A percentile compares a stretch with the other conserved stretches of the same genome.
Evolutionary conservation across 1,140 invertebrate genomes (phyloP).

Genomic region (Drosophila asahinai): DNA sequence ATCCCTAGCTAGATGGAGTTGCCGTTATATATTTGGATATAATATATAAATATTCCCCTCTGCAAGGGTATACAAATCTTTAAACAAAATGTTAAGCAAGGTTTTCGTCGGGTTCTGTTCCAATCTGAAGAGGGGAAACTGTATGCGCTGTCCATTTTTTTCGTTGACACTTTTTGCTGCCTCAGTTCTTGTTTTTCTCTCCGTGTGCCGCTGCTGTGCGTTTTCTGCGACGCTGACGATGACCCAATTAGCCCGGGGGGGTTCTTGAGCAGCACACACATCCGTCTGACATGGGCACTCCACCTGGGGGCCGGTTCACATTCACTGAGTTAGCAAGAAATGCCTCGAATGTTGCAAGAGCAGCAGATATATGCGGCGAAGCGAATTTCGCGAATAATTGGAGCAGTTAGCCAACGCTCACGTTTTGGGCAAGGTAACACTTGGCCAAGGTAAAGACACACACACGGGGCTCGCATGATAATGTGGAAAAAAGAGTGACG

Average conservation of each 20-base stretch:
- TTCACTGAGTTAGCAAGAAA: constrained; percentile 79
- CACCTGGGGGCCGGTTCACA: constrained; percentile 43
- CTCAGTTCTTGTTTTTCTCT: constrained; percentile 41
- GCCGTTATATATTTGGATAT: too few species aligned
- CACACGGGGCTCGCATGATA: not conserved
- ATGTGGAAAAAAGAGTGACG: constrained; percentile 12
- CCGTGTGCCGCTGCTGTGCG: constrained; percentile 18
- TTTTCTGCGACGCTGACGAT: constrained; percentile 57
- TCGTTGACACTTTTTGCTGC: constrained; percentile 58
- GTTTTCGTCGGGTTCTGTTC: too few species aligned
- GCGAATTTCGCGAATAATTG: constrained; percentile 70
- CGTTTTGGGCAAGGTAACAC: constrained; percentile 66
- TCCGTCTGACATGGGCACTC: constrained; percentile 10
- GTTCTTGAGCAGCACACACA: constrained; percentile 21
- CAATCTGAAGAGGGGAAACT: not conserved
- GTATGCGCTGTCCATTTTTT: not conserved
- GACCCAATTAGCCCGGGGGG: constrained; percentile 60
- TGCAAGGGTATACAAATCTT: too few species aligned
- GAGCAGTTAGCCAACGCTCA: constrained; percentile 67
- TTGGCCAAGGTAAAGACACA: constrained; percentile 44
- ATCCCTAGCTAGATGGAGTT: too few species aligned
- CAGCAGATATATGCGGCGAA: constrained; percentile 44
- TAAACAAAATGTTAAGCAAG: too few species aligned
- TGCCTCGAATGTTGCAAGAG: constrained; percentile 71
- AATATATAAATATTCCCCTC: too few species aligned